These are phyloP conservation scores for Saccopteryx leptura DNA, from an alignment of 2,113 vertebrate genomes.

Conservation along the genomic window DNA sequence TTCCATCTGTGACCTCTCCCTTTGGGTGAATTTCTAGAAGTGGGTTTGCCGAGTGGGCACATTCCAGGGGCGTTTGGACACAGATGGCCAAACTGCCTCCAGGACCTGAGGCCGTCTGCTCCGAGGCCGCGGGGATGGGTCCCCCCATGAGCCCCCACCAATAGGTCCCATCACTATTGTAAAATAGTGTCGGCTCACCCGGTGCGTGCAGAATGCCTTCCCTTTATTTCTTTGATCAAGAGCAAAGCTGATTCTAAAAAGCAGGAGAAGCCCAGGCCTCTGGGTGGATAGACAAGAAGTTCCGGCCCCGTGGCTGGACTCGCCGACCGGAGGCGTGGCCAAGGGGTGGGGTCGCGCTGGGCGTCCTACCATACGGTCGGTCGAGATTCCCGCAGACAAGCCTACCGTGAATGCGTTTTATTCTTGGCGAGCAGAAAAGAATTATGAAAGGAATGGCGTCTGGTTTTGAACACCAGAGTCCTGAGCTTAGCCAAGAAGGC, in stretches of 20 bases:
- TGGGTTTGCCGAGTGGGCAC: background rate
- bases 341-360: rapidly evolving
- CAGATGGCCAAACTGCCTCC: rapidly evolving
- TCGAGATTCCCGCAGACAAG: rapidly evolving
- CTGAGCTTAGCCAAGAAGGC: background rate
- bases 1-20: background rate
- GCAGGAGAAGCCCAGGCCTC: background rate
- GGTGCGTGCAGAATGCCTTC: background rate
- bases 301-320: rapidly evolving
- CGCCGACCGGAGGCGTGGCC: rapidly evolving
- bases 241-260: background rate
- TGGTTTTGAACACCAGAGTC: background rate
- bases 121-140: rapidly evolving
- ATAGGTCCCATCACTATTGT: background rate
- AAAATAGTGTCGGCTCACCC: background rate
- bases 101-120: rapidly evolving
- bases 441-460: background rate
- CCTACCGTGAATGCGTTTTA: background rate
- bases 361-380: background rate
- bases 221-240: background rate
- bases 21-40: background rate
- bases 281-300: rapidly evolving
- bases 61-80: rapidly evolving
- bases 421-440: background rate
- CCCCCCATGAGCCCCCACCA: rapidly evolving